Evolutionary conservation across 2,888 invertebrate genomes (phyloP).

Genomic region (Melolontha melolontha): DNA sequence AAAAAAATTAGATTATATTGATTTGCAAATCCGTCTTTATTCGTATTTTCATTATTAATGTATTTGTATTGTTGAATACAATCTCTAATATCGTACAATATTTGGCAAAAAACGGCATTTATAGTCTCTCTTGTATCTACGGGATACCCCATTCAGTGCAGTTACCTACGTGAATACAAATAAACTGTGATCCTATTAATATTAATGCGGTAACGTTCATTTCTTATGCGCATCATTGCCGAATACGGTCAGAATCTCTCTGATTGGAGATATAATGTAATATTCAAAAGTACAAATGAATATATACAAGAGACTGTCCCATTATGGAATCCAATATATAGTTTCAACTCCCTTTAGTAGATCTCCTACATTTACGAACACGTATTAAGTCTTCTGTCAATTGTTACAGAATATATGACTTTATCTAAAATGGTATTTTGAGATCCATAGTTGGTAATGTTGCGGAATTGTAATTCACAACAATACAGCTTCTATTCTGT

Average conservation of each 20-base stretch:
- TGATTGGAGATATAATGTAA: conserved; percentile 38
- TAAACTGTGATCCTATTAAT: conserved; percentile 13
- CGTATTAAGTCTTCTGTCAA: conserved; percentile 39
- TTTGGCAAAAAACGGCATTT: too few species aligned
- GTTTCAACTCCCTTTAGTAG: conserved; percentile 28
- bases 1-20: too few species aligned
- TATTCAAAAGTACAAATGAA: conserved; percentile 37
- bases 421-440: conserved; percentile 36
- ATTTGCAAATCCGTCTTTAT: too few species aligned
- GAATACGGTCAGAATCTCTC: conserved; percentile 25
- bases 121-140: too few species aligned
- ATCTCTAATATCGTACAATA: too few species aligned
- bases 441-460: conserved; percentile 27
- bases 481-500: neutral
- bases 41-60: too few species aligned
- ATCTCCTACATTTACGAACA: conserved; percentile 37
- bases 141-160: too few species aligned
- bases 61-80: too few species aligned
- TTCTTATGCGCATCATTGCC: conserved; percentile 8
- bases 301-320: conserved; percentile 34
- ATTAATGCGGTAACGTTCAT: conserved; percentile 22
- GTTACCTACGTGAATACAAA: too few species aligned
- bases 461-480: conserved; percentile 24
- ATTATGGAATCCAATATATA: conserved; percentile 14
- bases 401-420: conserved; percentile 35